Percentiles rank a stretch among this genome's conserved stretches.
Conservation (phyloP, 1,140 invertebrate genomes). For the Ceratoteleas bidentatus region DNA sequence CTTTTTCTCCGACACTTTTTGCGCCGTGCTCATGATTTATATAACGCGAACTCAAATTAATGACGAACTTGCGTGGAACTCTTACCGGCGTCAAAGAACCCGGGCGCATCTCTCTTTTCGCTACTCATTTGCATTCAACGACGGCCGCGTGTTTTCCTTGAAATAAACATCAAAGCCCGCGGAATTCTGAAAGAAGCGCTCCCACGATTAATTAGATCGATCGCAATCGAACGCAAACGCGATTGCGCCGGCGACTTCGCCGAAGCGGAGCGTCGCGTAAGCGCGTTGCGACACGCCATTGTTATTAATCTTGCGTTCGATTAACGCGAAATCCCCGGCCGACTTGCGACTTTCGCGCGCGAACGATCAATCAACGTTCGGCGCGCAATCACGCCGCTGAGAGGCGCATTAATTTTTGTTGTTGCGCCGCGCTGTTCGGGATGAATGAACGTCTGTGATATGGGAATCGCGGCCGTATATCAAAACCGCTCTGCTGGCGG, state of each 20-base stretch:
- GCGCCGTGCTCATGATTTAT: slow-evolving; percentile 20
- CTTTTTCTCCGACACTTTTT: slow-evolving; percentile 5
- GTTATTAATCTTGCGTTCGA: no score
- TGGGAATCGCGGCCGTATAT: slow-evolving; percentile 10
- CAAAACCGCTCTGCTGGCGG: slow-evolving; percentile 14
- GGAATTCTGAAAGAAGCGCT: slow-evolving; percentile 14
- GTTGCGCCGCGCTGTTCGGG: no score
- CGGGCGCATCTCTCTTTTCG: slow-evolving; percentile 24
- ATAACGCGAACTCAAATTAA: slow-evolving; percentile 42
- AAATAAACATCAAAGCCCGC: slow-evolving; percentile 35
- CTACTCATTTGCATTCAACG: slow-evolving; percentile 40
- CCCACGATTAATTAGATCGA: slow-evolving; percentile 25
- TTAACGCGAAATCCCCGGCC: no score
- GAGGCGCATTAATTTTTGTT: no score
- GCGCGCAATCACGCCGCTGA: no score
- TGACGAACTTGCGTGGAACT: slow-evolving; percentile 48
- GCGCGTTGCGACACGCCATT: no score
- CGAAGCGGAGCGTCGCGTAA: background rate
- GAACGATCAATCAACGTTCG: no score
- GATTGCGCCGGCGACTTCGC: background rate
- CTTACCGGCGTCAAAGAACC: slow-evolving; percentile 40
- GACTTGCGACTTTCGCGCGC: no score
- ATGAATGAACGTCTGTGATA: no score
- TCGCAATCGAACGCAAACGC: slow-evolving; percentile 1
- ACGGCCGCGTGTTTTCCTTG: slow-evolving; percentile 29